Conservation (phyloP, 2,113 vertebrate species). For the Rostratula benghalensis region DNA sequence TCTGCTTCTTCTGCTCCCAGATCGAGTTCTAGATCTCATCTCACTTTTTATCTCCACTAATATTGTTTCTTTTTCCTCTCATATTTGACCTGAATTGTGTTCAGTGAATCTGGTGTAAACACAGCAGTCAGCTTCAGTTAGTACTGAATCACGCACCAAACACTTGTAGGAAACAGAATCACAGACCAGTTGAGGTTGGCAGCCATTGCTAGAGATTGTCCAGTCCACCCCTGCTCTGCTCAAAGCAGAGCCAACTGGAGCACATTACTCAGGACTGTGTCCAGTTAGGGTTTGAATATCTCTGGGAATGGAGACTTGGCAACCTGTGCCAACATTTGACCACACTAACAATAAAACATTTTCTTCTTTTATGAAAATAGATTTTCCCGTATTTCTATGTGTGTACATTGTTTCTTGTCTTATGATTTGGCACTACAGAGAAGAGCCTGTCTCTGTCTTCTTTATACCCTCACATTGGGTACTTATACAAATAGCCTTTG, state of each 20-base stretch:
- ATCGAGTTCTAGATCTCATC: neutral
- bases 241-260: neutral
- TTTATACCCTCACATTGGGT: neutral
- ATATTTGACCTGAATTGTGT: neutral
- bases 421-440: neutral
- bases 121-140: neutral
- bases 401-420: neutral
- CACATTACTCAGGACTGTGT: neutral
- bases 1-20: neutral
- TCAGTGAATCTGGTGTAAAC: neutral
- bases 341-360: neutral
- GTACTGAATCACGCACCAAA: neutral
- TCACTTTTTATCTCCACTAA: neutral
- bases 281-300: neutral
- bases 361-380: neutral
- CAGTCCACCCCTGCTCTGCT: neutral
- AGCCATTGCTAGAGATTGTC: neutral
- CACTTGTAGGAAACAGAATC: neutral
- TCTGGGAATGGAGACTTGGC: neutral
- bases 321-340: neutral
- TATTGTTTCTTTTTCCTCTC: neutral
- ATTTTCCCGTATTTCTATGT: neutral
- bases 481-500: neutral
- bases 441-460: neutral
- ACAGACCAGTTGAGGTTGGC: neutral